These are phyloP conservation scores for Epistrophella euchroma DNA, from an alignment of 2,888 invertebrate genomes.

Conservation along the genomic window DNA sequence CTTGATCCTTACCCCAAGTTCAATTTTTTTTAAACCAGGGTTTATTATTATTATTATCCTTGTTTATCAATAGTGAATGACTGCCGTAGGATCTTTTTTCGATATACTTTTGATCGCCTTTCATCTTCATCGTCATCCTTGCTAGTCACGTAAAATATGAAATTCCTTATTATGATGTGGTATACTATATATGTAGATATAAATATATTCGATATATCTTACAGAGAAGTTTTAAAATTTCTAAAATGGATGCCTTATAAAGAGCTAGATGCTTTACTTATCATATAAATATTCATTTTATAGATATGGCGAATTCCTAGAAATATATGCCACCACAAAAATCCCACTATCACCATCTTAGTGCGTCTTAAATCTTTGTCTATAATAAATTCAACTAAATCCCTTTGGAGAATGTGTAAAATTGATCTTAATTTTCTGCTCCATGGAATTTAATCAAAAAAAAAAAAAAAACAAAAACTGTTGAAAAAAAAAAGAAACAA, in stretches of 20 bases:
- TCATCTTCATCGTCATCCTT: too few species aligned
- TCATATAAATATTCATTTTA: conserved; percentile 12
- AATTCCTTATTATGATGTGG: too few species aligned
- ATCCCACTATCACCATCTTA: too few species aligned
- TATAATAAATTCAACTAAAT: conserved; percentile 39
- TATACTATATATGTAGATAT: too few species aligned
- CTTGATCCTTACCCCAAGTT: too few species aligned
- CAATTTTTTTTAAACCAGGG: too few species aligned
- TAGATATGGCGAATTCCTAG: neutral
- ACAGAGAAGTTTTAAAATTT: neutral
- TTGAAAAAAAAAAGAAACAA: conserved; percentile 11
- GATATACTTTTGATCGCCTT: too few species aligned
- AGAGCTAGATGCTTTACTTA: neutral
- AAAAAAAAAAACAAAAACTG: conserved; percentile 15
- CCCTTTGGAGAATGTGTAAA: conserved; percentile 39
- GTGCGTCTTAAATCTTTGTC: neutral
- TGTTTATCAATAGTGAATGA: too few species aligned
- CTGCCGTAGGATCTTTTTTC: too few species aligned
- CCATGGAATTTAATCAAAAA: conserved; percentile 45
- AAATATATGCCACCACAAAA: neutral
- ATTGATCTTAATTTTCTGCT: conserved; percentile 59
- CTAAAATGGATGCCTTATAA: neutral
- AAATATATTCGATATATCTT: too few species aligned
- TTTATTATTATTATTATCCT: too few species aligned
- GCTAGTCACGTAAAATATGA: too few species aligned